These are phyloP conservation scores for Apotomis turbidana DNA, from an alignment of 2,888 invertebrate species.

Conservation along the genomic window DNA sequence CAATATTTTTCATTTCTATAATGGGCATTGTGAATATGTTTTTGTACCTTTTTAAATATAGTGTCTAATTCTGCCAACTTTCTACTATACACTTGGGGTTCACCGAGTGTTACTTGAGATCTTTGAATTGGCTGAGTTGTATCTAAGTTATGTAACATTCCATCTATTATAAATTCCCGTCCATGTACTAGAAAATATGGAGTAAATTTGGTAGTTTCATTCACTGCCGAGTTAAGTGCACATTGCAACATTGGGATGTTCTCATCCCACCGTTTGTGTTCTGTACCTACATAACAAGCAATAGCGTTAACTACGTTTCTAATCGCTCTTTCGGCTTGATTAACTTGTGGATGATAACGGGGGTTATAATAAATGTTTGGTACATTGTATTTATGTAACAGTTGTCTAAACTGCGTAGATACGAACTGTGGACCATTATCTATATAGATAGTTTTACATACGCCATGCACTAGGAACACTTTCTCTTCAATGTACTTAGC, in stretches of 20 bases:
- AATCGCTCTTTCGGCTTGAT: not conserved
- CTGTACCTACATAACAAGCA: constrained; percentile 1
- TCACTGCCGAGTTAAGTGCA: not conserved
- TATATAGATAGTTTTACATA: too few relatives aligned
- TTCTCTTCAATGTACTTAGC: too few relatives aligned
- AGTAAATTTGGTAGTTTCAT: not conserved
- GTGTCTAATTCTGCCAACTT: not conserved
- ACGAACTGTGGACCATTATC: too few relatives aligned
- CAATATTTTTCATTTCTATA: not conserved
- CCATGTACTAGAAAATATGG: constrained; percentile 2
- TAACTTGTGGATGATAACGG: constrained; percentile 4
- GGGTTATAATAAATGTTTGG: constrained; percentile 1
- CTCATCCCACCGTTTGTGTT: constrained; percentile 1
- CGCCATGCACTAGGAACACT: too few relatives aligned
- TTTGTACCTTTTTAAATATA: constrained; percentile 12
- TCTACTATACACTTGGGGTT: not conserved
- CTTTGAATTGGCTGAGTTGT: not conserved
- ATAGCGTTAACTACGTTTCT: not conserved
- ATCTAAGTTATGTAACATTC: not conserved
- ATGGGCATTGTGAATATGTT: not conserved
- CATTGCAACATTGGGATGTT: not conserved
- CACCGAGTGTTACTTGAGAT: not conserved
- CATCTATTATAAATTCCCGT: constrained; percentile 2
- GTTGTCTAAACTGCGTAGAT: not conserved
- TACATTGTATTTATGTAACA: constrained; percentile 1